These are phyloP conservation scores for Diloba caeruleocephala DNA, from an alignment of 2,888 invertebrate species.

Conservation along the genomic window DNA sequence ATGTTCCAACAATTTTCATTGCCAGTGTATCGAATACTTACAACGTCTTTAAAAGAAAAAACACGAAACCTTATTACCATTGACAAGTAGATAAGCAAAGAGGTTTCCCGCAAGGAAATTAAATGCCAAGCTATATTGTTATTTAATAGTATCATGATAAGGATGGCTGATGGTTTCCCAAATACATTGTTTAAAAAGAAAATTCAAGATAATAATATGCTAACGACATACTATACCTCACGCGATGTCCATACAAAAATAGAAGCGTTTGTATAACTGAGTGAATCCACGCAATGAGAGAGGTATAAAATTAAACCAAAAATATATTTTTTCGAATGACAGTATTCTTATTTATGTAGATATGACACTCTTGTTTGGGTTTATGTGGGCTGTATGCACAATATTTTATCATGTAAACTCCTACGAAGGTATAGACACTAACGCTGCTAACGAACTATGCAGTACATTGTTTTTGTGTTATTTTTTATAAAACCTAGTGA, in stretches of 20 bases:
- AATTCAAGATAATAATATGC: constrained; percentile 67
- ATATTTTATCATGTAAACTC: constrained; percentile 14
- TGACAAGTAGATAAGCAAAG: constrained; percentile 54
- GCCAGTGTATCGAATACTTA: constrained; percentile 47
- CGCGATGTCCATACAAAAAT: constrained; percentile 73
- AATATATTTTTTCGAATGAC: constrained; percentile 23
- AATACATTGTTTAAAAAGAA: constrained; percentile 45
- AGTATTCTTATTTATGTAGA: constrained; percentile 36
- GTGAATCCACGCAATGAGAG: constrained; percentile 73
- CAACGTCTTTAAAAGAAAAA: constrained; percentile 37
- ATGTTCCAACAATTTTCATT: constrained; percentile 28
- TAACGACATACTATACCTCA: constrained; percentile 69
- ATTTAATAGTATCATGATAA: constrained; percentile 37
- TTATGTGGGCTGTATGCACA: constrained; percentile 11
- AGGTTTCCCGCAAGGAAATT: constrained; percentile 17
- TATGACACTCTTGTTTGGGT: constrained; percentile 23
- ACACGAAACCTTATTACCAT: constrained; percentile 56
- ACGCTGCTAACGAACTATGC: neutral
- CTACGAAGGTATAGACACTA: constrained; percentile 5
- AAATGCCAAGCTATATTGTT: constrained; percentile 25
- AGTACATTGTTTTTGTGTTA: neutral
- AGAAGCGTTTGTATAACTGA: constrained; percentile 61
- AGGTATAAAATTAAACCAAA: constrained; percentile 56
- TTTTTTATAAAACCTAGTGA: too few relatives aligned
- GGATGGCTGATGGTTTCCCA: constrained; percentile 18